Evolutionary conservation across 2,113 vertebrate genomes (phyloP).

Genomic region (Tamias sibiricus): DNA sequence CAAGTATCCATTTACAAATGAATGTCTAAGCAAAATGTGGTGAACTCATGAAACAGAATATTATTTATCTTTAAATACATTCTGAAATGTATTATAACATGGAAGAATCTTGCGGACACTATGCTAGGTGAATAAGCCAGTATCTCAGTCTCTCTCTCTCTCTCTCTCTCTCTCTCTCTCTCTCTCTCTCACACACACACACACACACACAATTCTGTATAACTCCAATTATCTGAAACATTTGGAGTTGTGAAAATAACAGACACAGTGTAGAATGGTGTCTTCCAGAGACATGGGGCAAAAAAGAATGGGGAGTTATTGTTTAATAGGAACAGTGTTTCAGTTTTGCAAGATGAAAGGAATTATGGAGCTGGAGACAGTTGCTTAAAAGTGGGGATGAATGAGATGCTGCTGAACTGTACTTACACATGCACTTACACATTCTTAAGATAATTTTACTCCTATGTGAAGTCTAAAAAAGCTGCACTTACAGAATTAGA

Average conservation of each 20-base stretch:
- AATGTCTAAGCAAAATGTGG: background rate
- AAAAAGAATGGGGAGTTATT: background rate
- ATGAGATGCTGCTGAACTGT: background rate
- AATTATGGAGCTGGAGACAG: background rate
- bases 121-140: background rate
- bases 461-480: background rate
- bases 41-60: too few species aligned
- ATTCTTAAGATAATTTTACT: background rate
- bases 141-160: too few species aligned
- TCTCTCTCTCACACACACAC: too few species aligned
- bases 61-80: background rate
- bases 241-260: background rate
- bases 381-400: too few species aligned
- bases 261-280: background rate
- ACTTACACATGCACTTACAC: too few species aligned
- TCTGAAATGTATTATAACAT: background rate
- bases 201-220: too few species aligned
- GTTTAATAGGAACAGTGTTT: background rate
- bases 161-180: too few species aligned
- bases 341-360: too few species aligned
- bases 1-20: background rate
- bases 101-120: too few species aligned
- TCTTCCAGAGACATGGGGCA: too few species aligned
- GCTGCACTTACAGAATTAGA: background rate
- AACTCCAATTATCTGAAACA: background rate